Conservation (phyloP, 2,113 vertebrate species). For the Bos taurus region ARS-UCD2.0 NC_037345.1:26216501-26217000, state of each 20-base stretch:
- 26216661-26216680: too few relatives aligned
- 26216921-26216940: background rate
- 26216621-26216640: background rate
- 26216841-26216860: background rate
- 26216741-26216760: background rate
- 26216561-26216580: background rate
- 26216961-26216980: background rate
- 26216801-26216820: background rate
- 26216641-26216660: background rate
- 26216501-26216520: background rate
- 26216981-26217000: background rate
- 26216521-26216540: background rate
- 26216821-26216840: background rate
- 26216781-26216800: background rate
- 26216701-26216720: background rate
- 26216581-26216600: background rate
- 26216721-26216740: background rate
- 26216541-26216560: background rate
- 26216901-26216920: background rate
- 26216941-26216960: background rate
- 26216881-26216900: background rate
- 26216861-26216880: background rate
- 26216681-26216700: background rate
- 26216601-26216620: background rate
- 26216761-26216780: background rate